Conservation (phyloP, 2,797 vertebrate species). For the Epinephelus coioides region DNA sequence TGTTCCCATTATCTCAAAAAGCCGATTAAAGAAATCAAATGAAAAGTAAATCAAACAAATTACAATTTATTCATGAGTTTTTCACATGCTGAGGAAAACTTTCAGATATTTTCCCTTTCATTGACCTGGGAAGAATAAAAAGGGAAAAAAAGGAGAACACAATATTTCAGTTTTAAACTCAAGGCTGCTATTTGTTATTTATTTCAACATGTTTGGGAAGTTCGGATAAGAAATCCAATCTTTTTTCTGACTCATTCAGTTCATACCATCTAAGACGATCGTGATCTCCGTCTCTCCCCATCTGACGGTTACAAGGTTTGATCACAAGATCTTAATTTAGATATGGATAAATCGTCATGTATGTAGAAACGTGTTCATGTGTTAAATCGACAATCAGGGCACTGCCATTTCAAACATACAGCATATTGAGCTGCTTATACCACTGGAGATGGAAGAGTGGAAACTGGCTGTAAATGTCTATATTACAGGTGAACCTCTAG, state of each 20-base stretch:
- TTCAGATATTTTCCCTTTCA: neutral
- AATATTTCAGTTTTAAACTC: neutral
- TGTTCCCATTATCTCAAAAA: neutral
- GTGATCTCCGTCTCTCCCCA: neutral
- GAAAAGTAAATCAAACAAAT: neutral
- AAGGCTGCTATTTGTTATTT: neutral
- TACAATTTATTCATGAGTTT: neutral
- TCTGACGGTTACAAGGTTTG: neutral
- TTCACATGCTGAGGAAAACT: neutral
- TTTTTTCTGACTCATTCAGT: neutral
- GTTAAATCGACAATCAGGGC: neutral
- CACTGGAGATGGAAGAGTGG: too few species aligned
- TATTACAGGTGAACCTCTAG: too few species aligned
- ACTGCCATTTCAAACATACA: too few species aligned
- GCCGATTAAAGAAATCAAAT: neutral
- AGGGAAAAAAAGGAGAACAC: neutral
- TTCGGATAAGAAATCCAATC: neutral
- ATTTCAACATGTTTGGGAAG: neutral
- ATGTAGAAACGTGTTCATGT: neutral
- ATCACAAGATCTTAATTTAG: neutral
- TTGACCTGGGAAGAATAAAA: neutral
- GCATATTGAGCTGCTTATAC: too few species aligned
- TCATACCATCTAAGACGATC: neutral
- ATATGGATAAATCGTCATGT: neutral
- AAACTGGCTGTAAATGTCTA: too few species aligned